A percentile compares a stretch with the other conserved stretches of the same genome.
These are phyloP conservation scores for Leptinotarsa undecemlineata DNA, from an alignment of 1,140 invertebrate species.

Conservation along the genomic window DNA sequence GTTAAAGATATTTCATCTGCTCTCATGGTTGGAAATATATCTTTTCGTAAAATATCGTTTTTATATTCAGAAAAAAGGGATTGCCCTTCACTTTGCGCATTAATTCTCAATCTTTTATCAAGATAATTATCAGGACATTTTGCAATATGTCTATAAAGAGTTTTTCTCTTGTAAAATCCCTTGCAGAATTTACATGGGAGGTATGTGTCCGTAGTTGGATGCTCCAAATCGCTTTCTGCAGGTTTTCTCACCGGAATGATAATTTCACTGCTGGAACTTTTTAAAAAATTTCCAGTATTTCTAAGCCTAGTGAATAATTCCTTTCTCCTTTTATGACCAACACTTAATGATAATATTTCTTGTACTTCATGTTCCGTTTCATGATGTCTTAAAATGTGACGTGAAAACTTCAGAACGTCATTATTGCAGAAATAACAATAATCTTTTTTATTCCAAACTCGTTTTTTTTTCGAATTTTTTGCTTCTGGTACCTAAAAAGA, in stretches of 20 bases:
- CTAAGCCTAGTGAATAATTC: not conserved
- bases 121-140: not conserved
- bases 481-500: no score
- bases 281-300: not conserved
- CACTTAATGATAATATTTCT: not conserved
- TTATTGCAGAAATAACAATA: not conserved
- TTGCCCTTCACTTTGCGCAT: not conserved
- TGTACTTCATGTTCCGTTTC: not conserved
- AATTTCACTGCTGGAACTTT: not conserved
- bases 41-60: conserved; percentile 5
- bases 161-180: not conserved
- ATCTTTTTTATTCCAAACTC: not conserved
- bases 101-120: not conserved
- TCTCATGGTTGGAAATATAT: conserved; percentile 37
- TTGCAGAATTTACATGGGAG: not conserved
- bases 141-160: not conserved
- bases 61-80: not conserved
- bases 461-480: not conserved
- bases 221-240: not conserved
- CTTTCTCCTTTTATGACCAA: not conserved
- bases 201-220: not conserved
- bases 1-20: conserved; percentile 32
- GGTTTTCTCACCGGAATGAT: not conserved
- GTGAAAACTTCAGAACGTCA: not conserved
- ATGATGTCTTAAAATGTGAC: conserved; percentile 5